These are phyloP conservation scores for Octopus bimaculoides DNA, from an alignment of 1,140 invertebrate species.

Conservation along the genomic window DNA sequence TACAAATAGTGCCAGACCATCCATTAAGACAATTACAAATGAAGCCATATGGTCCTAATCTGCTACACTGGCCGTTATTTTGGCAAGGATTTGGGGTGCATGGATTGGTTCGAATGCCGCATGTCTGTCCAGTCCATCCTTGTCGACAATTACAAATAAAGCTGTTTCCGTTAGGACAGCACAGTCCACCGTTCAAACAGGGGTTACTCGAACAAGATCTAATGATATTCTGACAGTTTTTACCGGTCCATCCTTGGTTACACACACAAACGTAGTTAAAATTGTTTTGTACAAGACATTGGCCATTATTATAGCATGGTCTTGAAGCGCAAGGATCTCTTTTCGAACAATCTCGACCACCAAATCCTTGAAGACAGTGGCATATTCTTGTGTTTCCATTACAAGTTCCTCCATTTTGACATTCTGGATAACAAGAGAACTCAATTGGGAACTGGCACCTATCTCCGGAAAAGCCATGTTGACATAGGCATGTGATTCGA, in stretches of 20 bases:
- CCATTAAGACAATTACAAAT: neutral
- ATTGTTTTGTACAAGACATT: neutral
- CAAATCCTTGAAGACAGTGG: neutral
- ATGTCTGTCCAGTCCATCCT: constrained; percentile 12
- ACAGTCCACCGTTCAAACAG: constrained; percentile 7
- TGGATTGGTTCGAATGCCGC: neutral
- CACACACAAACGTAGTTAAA: constrained; percentile 11
- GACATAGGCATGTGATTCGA: too few species aligned
- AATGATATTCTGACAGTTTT: neutral
- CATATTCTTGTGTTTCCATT: neutral
- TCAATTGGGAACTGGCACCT: too few species aligned
- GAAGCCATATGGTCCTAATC: neutral
- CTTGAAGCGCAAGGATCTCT: neutral
- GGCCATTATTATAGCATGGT: constrained; percentile 7
- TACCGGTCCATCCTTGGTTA: constrained; percentile 13
- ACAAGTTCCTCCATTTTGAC: neutral
- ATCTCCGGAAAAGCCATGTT: too few species aligned
- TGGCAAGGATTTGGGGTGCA: neutral
- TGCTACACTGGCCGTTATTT: neutral
- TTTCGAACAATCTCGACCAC: constrained; percentile 13
- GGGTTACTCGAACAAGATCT: neutral
- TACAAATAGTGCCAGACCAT: neutral
- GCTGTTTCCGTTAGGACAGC: neutral
- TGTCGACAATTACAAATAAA: constrained; percentile 2
- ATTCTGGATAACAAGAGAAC: neutral